These are phyloP conservation scores for Aplochiton taeniatus DNA, from an alignment of 2,797 vertebrate species.

Conservation along the genomic window DNA sequence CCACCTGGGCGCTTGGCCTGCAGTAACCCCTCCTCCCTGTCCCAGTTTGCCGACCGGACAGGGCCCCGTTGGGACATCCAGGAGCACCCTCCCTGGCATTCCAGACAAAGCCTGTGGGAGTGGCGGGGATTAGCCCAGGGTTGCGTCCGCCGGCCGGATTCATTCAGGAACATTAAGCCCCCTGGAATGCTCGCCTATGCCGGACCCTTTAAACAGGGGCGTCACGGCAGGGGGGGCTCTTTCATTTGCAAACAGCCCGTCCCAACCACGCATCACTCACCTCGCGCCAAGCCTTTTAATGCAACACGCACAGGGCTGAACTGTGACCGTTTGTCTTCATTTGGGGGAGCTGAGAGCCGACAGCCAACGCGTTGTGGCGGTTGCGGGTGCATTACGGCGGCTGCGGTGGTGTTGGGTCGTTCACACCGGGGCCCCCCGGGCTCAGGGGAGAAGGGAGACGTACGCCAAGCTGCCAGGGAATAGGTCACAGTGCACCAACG, in stretches of 20 bases:
- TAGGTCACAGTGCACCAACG: too few species aligned
- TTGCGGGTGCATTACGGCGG: too few species aligned
- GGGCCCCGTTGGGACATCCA: constrained; percentile 47
- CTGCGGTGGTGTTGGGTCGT: too few species aligned
- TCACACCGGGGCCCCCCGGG: too few species aligned
- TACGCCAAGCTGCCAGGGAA: too few species aligned
- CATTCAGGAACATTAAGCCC: constrained; percentile 64
- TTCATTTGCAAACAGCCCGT: neutral
- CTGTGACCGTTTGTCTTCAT: too few species aligned
- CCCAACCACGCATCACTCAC: neutral
- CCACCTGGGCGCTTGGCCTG: too few species aligned
- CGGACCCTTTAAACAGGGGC: constrained; percentile 41
- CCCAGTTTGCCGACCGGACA: constrained; percentile 3
- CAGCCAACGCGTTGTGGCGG: too few species aligned
- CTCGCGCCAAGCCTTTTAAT: neutral
- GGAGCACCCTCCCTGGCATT: constrained; percentile 66
- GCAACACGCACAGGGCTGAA: neutral
- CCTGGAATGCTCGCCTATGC: constrained; percentile 55
- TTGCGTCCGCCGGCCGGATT: constrained; percentile 54
- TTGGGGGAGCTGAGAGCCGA: too few species aligned
- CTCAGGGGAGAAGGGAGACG: too few species aligned
- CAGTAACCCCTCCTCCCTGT: neutral
- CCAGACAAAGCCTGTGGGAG: constrained; percentile 69
- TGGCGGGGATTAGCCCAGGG: constrained; percentile 60
- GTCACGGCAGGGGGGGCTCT: constrained; percentile 22